These are phyloP conservation scores for Antedon mediterranea DNA, from an alignment of 53 echinoderm and acorn worm genomes.

Conservation along the genomic window DNA sequence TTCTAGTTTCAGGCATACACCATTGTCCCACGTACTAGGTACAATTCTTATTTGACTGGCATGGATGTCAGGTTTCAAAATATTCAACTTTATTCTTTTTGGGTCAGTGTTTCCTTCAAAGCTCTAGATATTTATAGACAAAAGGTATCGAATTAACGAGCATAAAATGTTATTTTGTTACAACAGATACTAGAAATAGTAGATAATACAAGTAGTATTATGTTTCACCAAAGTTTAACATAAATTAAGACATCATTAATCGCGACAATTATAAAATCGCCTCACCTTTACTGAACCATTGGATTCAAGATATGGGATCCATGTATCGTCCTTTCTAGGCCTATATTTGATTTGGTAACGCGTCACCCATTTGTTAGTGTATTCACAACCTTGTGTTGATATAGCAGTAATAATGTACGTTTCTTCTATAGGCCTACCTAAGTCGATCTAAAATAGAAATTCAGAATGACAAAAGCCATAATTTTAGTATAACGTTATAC, in stretches of 20 bases:
- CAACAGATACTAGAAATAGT: too few species aligned
- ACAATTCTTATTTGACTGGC: conserved; percentile 31
- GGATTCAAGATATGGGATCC: background rate
- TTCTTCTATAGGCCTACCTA: background rate
- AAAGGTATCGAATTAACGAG: background rate
- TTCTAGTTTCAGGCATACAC: conserved; percentile 48
- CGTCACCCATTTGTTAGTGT: background rate
- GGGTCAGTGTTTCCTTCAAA: conserved; percentile 41
- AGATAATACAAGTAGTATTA: too few species aligned
- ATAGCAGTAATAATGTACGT: background rate
- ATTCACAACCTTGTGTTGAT: background rate
- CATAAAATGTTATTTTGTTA: too few species aligned
- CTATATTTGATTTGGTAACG: background rate
- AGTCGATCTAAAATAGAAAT: background rate
- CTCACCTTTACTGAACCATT: background rate
- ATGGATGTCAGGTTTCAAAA: conserved; percentile 21
- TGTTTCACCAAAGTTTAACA: too few species aligned
- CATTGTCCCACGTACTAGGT: conserved; percentile 23
- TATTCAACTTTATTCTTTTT: conserved; percentile 26
- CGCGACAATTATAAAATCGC: background rate
- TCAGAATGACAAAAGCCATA: too few species aligned
- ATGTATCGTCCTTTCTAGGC: background rate
- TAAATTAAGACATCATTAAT: too few species aligned
- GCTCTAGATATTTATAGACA: conserved; percentile 20
- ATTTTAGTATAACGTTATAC: too few species aligned